A percentile compares a stretch with the other conserved stretches of the same genome.
phyloP scores from a whole-genome alignment of 2,113 vertebrate species.

The Hipposideros armiger region DNA sequence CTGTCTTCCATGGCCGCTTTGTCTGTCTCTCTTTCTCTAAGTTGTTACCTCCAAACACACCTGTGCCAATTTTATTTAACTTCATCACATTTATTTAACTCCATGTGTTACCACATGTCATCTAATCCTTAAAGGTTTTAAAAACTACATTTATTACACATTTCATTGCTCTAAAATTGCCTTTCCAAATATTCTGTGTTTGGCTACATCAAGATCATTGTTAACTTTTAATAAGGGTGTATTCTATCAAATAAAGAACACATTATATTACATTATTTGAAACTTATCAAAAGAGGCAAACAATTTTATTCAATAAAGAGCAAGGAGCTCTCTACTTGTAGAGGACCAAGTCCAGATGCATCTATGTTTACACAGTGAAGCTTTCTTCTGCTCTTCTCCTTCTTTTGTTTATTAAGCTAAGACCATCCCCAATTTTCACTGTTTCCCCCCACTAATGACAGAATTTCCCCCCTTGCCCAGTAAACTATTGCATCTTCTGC shows the following conservation, averaged over 20 bases:
- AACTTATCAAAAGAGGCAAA: conserved; percentile 34
- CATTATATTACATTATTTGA: conserved; percentile 32
- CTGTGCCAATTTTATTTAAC: conserved; percentile 24
- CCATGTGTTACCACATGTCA: not conserved
- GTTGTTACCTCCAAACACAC: not conserved
- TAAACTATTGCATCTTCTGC: not conserved
- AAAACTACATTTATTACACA: not conserved
- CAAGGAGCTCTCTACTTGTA: not conserved
- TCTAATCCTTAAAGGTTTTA: conserved; percentile 10
- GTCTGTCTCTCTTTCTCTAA: not conserved
- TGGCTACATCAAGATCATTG: not conserved
- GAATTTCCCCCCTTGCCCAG: not conserved
- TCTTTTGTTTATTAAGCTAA: not conserved
- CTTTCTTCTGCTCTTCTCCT: conserved; percentile 54
- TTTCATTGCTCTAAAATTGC: not conserved
- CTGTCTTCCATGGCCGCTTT: not conserved
- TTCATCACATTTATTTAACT: conserved; percentile 35
- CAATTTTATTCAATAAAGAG: conserved; percentile 28
- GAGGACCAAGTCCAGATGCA: not conserved
- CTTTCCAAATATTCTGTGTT: conserved; percentile 25
- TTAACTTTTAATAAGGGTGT: conserved; percentile 28
- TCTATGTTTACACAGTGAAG: not conserved
- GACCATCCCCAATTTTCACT: not conserved
- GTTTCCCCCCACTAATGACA: not conserved
- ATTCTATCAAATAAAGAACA: conserved; percentile 17